Conservation (phyloP, 2,888 invertebrate species). For the Deilephila porcellus region DNA sequence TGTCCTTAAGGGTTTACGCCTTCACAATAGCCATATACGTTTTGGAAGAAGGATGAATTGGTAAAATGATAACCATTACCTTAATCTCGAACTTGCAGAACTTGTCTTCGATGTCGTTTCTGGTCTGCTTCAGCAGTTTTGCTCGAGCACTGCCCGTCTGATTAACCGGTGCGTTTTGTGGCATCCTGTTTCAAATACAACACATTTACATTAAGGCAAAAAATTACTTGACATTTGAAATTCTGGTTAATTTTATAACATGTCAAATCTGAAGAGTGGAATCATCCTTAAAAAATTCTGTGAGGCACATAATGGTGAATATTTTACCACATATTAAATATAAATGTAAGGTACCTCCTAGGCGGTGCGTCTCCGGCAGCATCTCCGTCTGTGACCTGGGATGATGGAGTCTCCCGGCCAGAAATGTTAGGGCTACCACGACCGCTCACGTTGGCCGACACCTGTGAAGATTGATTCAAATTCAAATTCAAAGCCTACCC, state of each 20-base stretch:
- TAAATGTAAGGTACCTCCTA: slow-evolving; percentile 65
- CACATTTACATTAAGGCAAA: no score
- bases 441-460: slow-evolving; percentile 95
- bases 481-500: no score
- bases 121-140: slow-evolving; percentile 90
- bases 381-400: slow-evolving; percentile 94
- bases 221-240: no score
- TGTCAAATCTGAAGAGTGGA: no score
- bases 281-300: no score
- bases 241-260: no score
- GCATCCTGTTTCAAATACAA: slow-evolving; percentile 50
- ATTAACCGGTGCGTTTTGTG: slow-evolving; percentile 69
- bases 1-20: no score
- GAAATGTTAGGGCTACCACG: slow-evolving; percentile 98
- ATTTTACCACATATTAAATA: no score
- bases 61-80: slow-evolving; percentile 49
- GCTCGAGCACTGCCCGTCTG: slow-evolving; percentile 74
- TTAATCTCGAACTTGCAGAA: slow-evolving; percentile 99
- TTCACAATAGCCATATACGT: no score
- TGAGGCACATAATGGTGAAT: no score
- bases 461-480: no score
- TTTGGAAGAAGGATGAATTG: no score
- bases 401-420: slow-evolving; percentile 97
- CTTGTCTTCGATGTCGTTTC: slow-evolving; percentile 98
- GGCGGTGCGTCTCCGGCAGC: slow-evolving; percentile 81